Evolutionary conservation across 2,113 vertebrate species (phyloP).

Genomic region (Lampris megalopsis): DNA sequence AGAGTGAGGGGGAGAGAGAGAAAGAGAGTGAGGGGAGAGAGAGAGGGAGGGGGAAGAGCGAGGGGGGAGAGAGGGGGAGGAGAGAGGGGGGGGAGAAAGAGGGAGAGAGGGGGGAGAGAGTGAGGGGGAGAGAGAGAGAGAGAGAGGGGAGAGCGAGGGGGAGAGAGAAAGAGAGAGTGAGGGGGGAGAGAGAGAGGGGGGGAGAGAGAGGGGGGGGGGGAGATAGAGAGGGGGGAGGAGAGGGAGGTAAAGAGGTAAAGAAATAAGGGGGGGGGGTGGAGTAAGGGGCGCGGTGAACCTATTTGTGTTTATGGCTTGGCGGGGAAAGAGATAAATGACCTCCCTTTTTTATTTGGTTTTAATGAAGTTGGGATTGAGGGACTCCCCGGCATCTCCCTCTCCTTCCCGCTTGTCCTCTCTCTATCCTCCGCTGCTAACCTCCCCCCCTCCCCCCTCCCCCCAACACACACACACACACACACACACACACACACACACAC

Average conservation of each 20-base stretch:
- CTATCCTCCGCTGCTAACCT: constrained; percentile 38
- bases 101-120: constrained; percentile 6
- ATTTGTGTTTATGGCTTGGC: constrained; percentile 83
- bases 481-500: too few relatives aligned
- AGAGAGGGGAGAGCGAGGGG: not conserved
- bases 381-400: constrained; percentile 66
- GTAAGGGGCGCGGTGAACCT: constrained; percentile 51
- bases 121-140: not conserved
- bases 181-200: too few relatives aligned
- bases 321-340: constrained; percentile 84
- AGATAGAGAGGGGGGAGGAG: not conserved
- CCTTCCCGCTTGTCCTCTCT: constrained; percentile 53
- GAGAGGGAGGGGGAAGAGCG: too few relatives aligned
- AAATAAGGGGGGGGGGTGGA: not conserved
- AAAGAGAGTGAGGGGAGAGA: not conserved
- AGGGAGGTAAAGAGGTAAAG: too few relatives aligned
- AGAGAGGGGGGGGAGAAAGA: not conserved
- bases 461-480: constrained; percentile 20
- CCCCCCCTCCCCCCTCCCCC: constrained; percentile 33
- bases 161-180: not conserved
- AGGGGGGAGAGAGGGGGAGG: not conserved
- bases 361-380: constrained; percentile 85
- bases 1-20: not conserved
- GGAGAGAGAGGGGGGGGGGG: not conserved
- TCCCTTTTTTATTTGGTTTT: constrained; percentile 84